phyloP scores from a whole-genome alignment of 2,888 invertebrate genomes.

The Frankliniella fusca region DNA sequence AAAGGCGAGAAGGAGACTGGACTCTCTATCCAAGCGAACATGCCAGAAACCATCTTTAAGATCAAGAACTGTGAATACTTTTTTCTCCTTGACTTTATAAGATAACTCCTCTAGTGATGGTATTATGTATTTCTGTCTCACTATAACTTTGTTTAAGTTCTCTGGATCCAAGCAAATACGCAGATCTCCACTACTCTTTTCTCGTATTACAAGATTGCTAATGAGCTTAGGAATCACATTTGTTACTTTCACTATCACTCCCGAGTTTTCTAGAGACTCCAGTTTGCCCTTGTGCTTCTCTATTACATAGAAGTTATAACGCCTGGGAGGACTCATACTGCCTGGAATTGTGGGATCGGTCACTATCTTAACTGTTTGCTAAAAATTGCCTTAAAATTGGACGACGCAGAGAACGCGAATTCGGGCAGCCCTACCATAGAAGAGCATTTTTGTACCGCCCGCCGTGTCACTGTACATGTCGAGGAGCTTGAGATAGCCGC shows the following conservation, averaged over 20 bases:
- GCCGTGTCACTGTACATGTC: too few species aligned
- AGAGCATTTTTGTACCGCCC: too few species aligned
- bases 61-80: constrained; percentile 36
- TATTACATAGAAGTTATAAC: not conserved
- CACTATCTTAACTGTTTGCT: not conserved
- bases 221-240: constrained; percentile 23
- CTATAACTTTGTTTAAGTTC: constrained; percentile 38
- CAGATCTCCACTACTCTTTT: constrained; percentile 37
- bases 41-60: constrained; percentile 38
- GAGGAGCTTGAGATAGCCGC: too few species aligned
- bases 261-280: not conserved
- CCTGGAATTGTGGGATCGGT: too few species aligned
- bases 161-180: constrained; percentile 38
- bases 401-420: too few species aligned
- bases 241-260: not conserved
- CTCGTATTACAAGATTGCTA: constrained; percentile 37
- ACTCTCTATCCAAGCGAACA: constrained; percentile 36
- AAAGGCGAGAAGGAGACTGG: constrained; percentile 38
- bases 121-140: constrained; percentile 36
- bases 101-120: constrained; percentile 37
- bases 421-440: too few species aligned
- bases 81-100: constrained; percentile 32
- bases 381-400: not conserved
- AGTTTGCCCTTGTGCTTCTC: not conserved
- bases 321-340: not conserved